Base-by-base conservation (phyloP, 2,797 vertebrate species). In the Philypnodon macrostomus region DNA sequence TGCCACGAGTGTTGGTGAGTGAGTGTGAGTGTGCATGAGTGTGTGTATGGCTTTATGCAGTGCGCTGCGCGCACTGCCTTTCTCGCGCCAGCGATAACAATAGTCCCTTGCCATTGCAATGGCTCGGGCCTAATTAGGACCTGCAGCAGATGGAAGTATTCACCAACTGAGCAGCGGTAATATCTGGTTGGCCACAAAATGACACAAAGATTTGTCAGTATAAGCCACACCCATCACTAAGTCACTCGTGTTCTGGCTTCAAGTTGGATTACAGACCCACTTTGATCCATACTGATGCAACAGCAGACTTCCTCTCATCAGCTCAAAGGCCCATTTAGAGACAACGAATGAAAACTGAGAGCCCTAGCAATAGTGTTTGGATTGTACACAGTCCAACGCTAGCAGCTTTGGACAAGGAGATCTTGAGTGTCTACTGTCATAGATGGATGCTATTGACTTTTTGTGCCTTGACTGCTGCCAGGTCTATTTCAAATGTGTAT, bases 331-430 rank as follows among this genome's bases (percentile, higher is more conserved):
- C 62, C 44, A 31, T 13, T 54, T 36, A 3, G 38, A 50, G 36
- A 69, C 14, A 71, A 53, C 53, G 48, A 55, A 69, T 48, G 52
- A 32, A 64, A 62, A 51, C 12, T 9, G 49, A 61, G 30, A 27
- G 26, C 33, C 38, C 32, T 3, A 47, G 63, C 53, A 67, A 65
- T 60, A 36, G 53, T 61, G 74, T 78, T 80, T 85, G 80, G 70
- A 48, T 76, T 73, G 68, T 64, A 61, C 21, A 12, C 40, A 0
- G 4, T 68, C 67, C 72, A 80, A 74, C 79, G 71, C 45, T 40
- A 64, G 56, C 67, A 42, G 57, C 55, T 56, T 70, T 58, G 40
- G 59, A 58, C 53, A 44, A 39, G 2, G 37, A 62, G 48, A 67
- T 44, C 35, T 37, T 8, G 26, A 47, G 50, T 51, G 47, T 42